Conservation (phyloP, 2,113 vertebrate genomes). For the Callipepla californica region DNA sequence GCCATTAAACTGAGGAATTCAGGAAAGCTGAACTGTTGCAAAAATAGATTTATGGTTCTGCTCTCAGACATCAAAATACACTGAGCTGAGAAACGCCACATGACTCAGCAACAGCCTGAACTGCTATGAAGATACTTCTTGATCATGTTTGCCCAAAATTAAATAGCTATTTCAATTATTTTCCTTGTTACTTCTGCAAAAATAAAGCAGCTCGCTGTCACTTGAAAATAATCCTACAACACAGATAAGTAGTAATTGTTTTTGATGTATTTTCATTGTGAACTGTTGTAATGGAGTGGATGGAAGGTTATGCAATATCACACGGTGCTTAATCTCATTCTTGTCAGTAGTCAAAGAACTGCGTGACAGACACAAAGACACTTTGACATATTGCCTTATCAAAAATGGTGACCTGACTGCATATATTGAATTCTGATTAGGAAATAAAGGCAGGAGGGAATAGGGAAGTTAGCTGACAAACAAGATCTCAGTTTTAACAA, state of each 20-base stretch:
- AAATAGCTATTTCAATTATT: conserved; percentile 54
- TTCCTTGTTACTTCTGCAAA: neutral
- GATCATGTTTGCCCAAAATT: conserved; percentile 12
- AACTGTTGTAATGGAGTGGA: neutral
- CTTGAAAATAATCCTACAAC: conserved; percentile 38
- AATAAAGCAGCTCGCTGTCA: neutral
- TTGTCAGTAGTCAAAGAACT: conserved; percentile 6
- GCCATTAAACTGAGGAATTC: conserved; percentile 45
- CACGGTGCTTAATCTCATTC: neutral
- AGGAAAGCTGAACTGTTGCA: conserved; percentile 25
- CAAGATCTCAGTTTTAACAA: neutral
- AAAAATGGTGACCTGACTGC: neutral
- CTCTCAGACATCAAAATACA: conserved; percentile 56
- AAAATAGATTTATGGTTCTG: conserved; percentile 46
- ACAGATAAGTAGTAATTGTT: conserved; percentile 11
- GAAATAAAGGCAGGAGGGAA: neutral
- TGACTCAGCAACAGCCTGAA: conserved; percentile 57
- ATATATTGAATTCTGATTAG: neutral
- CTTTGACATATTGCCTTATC: conserved; percentile 6
- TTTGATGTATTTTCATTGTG: conserved; percentile 30
- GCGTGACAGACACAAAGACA: neutral
- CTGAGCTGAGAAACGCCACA: conserved; percentile 40
- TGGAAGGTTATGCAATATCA: conserved; percentile 32
- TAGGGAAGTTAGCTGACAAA: neutral
- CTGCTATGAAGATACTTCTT: conserved; percentile 44